These are phyloP conservation scores for Cosmia trapezina DNA, from an alignment of 2,888 invertebrate genomes.

Conservation along the genomic window DNA sequence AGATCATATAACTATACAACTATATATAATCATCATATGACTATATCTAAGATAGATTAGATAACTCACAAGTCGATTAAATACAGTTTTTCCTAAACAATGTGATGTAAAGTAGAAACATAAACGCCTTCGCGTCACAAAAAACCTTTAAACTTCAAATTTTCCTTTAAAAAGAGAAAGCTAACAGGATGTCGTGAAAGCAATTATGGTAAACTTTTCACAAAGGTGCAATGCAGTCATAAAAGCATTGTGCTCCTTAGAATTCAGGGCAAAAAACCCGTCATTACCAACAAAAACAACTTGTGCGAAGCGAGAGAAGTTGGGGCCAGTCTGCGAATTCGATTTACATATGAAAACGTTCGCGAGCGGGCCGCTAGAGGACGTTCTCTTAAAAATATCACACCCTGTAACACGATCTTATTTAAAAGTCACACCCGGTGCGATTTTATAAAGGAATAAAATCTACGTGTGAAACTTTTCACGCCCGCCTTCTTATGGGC, in stretches of 20 bases:
- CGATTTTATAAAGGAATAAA: constrained; percentile 77
- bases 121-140: constrained; percentile 39
- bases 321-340: constrained; percentile 67
- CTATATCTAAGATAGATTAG: too few species aligned
- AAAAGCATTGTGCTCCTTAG: constrained; percentile 68
- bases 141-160: constrained; percentile 54
- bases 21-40: too few species aligned
- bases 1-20: too few species aligned
- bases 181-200: constrained; percentile 66
- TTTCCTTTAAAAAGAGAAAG: constrained; percentile 55
- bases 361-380: constrained; percentile 70
- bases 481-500: constrained; percentile 44
- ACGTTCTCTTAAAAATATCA: constrained; percentile 74
- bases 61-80: constrained; percentile 27
- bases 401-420: constrained; percentile 79
- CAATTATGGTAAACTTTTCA: constrained; percentile 69
- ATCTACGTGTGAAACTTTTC: constrained; percentile 69
- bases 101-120: constrained; percentile 48
- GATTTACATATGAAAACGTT: constrained; percentile 83
- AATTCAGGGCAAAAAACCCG: constrained; percentile 65
- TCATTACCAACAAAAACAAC: constrained; percentile 71
- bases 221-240: constrained; percentile 69
- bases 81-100: constrained; percentile 24
- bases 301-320: constrained; percentile 58
- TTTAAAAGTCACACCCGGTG: constrained; percentile 83